phyloP scores from a whole-genome alignment of 2,113 vertebrate species.

The Petrocephalus zakoni region DNA sequence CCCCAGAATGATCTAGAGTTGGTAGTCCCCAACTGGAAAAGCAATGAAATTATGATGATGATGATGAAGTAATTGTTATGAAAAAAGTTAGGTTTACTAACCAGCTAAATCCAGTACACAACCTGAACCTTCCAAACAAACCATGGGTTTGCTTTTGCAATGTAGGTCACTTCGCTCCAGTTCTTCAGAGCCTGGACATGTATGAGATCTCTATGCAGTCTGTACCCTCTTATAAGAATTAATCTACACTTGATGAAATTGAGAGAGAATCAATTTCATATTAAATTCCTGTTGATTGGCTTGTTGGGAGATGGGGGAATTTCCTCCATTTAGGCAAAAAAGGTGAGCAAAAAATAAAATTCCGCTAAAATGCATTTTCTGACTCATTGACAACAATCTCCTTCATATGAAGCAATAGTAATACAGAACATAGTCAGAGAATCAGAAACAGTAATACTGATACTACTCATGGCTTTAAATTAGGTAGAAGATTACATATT shows the following conservation, averaged over 20 bases:
- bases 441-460: not conserved
- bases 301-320: not conserved
- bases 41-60: not conserved
- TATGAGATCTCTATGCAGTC: not conserved
- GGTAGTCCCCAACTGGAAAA: not conserved
- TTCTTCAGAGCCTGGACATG: not conserved
- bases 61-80: not conserved
- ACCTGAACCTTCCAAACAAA: not conserved
- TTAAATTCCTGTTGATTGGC: not conserved
- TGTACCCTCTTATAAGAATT: not conserved
- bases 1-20: not conserved
- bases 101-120: not conserved
- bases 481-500: not conserved
- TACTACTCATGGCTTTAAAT: not conserved
- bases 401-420: not conserved
- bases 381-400: not conserved
- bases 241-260: not conserved
- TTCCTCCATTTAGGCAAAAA: not conserved
- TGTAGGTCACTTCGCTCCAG: not conserved
- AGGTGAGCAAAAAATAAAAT: not conserved
- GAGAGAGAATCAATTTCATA: conserved; percentile 1
- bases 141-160: not conserved
- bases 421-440: not conserved
- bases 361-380: not conserved
- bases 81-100: not conserved